Percentiles rank a stretch among this genome's conserved stretches.
phyloP scores from a whole-genome alignment of 1,140 invertebrate genomes.

The Armadillidium nasatum region DNA sequence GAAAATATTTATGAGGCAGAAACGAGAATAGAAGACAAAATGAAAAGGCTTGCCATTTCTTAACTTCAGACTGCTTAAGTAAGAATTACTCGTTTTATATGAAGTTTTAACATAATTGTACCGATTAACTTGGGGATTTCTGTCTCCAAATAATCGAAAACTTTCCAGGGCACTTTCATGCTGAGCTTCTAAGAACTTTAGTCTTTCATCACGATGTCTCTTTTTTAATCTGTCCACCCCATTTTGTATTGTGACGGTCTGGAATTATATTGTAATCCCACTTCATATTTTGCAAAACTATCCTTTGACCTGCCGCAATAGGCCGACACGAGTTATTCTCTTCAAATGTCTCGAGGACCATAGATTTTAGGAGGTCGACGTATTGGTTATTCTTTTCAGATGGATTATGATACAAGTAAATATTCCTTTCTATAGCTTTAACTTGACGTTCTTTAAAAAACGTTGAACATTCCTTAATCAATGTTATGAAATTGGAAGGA shows the following conservation, averaged over 20 bases:
- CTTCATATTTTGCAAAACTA: constrained; percentile 29
- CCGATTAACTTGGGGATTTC: background rate
- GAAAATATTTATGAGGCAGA: constrained; percentile 31
- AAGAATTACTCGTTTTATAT: background rate
- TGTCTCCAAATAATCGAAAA: background rate
- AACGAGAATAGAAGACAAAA: constrained; percentile 31
- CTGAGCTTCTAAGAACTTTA: constrained; percentile 18
- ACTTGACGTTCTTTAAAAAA: constrained; percentile 56
- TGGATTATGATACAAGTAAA: constrained; percentile 28
- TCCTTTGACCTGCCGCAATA: constrained; percentile 22
- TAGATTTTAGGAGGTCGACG: constrained; percentile 32
- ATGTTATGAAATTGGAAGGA: constrained; percentile 62
- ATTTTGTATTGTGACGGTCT: constrained; percentile 30
- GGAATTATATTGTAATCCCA: constrained; percentile 29
- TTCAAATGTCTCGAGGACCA: constrained; percentile 27
- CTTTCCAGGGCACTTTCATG: background rate
- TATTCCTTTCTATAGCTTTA: constrained; percentile 33
- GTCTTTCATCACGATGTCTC: constrained; percentile 12
- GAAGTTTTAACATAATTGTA: background rate
- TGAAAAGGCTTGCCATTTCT: constrained; percentile 34
- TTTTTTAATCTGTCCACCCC: constrained; percentile 27
- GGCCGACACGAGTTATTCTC: constrained; percentile 30
- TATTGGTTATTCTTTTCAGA: constrained; percentile 31
- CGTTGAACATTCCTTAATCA: constrained; percentile 60
- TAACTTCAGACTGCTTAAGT: constrained; percentile 21